phyloP scores from a whole-genome alignment of 2,113 vertebrate genomes.

The Psephotus haematonotus region DNA sequence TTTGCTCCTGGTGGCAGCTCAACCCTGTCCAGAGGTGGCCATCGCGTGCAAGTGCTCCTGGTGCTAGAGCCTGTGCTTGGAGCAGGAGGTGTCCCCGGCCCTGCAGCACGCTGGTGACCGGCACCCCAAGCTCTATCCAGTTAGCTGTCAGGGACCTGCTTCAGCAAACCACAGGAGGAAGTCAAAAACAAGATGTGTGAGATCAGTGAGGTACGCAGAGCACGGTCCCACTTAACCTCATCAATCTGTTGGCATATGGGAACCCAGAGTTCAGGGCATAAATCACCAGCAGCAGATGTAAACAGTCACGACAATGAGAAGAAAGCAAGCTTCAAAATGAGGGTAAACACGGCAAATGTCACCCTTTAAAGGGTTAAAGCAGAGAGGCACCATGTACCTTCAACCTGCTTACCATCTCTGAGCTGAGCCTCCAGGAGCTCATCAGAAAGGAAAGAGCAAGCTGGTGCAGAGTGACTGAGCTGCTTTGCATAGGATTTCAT shows the following conservation, averaged over 20 bases:
- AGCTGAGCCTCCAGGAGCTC: neutral
- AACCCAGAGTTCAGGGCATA: neutral
- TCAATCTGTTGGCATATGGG: neutral
- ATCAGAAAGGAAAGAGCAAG: constrained; percentile 1
- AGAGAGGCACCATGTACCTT: neutral
- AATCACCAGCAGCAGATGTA: neutral
- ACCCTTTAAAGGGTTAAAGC: neutral
- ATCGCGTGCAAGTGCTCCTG: neutral
- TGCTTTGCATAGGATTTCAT: constrained; percentile 19
- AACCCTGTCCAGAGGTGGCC: neutral
- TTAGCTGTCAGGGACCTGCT: neutral
- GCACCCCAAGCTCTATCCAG: neutral
- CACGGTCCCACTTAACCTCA: neutral
- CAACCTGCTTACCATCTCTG: neutral
- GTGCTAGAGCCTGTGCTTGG: rapidly evolving
- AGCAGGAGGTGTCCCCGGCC: neutral
- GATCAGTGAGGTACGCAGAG: neutral
- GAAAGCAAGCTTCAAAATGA: neutral
- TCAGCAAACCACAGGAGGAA: neutral
- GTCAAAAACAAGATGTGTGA: neutral
- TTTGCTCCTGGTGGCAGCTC: neutral
- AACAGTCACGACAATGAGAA: neutral
- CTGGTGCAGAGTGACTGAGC: neutral
- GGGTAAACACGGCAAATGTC: neutral
- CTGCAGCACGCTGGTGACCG: neutral